Conservation (phyloP, 2,888 invertebrate species). For the Andricus quercusramuli region DNA sequence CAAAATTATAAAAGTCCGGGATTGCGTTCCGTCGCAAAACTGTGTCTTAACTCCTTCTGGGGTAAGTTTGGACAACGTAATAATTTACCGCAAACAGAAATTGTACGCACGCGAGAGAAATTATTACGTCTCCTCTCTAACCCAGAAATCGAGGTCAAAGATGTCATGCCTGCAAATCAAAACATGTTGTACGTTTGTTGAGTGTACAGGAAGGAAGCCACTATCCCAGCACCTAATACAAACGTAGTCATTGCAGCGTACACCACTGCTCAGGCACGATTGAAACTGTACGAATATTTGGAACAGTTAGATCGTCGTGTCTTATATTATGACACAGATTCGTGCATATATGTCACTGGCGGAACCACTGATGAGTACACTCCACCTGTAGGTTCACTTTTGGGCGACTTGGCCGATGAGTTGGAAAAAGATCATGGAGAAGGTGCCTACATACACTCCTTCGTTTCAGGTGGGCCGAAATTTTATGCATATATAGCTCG, state of each 20-base stretch:
- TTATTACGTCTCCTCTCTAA: too few relatives aligned
- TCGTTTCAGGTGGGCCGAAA: conserved; percentile 42
- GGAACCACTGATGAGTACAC: neutral
- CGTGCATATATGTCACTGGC: conserved; percentile 22
- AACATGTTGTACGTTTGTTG: conserved; percentile 39
- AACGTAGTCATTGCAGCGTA: conserved; percentile 45
- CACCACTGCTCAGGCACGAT: conserved; percentile 42
- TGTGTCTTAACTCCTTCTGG: conserved; percentile 47
- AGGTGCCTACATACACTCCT: conserved; percentile 40
- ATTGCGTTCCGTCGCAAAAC: conserved; percentile 41
- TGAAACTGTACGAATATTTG: conserved; percentile 66
- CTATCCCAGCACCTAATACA: neutral
- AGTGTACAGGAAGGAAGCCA: neutral
- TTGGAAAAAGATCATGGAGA: conserved; percentile 1
- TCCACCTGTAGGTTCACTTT: conserved; percentile 25
- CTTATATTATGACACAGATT: conserved; percentile 47
- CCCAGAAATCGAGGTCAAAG: too few relatives aligned
- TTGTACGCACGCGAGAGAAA: conserved; percentile 6
- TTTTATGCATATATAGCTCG: conserved; percentile 43
- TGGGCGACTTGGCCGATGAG: conserved; percentile 48
- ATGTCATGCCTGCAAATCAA: conserved; percentile 22
- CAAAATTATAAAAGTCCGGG: conserved; percentile 45
- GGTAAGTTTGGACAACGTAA: conserved; percentile 45
- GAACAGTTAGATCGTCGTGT: conserved; percentile 59
- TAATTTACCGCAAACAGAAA: conserved; percentile 15